Evolutionary conservation across 1,140 invertebrate species (phyloP).

Genomic region (Asobara japonica): DNA sequence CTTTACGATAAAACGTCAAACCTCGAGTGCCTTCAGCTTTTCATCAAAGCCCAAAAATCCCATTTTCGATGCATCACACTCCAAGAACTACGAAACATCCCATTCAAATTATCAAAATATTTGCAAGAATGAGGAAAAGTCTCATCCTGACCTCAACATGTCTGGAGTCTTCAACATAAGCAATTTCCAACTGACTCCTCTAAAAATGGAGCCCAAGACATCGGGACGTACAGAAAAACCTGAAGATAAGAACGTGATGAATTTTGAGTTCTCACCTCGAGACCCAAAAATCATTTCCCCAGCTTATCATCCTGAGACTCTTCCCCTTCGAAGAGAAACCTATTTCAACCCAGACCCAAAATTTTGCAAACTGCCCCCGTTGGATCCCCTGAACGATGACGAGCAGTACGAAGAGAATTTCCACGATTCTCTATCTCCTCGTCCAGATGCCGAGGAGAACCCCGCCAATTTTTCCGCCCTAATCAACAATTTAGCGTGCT

Average conservation of each 20-base stretch:
- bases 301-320: background rate
- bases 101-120: background rate
- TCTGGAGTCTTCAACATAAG: conserved; percentile 37
- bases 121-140: background rate
- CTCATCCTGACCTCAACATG: conserved; percentile 16
- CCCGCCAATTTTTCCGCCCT: conserved; percentile 51
- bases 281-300: conserved; percentile 18
- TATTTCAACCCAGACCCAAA: conserved; percentile 42
- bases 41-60: background rate
- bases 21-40: background rate
- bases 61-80: too few relatives aligned
- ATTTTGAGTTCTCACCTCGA: conserved; percentile 28
- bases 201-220: conserved; percentile 5
- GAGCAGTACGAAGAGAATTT: conserved; percentile 32
- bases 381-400: background rate
- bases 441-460: background rate
- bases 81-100: background rate
- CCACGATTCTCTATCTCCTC: conserved; percentile 45
- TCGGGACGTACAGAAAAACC: background rate
- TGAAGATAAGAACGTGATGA: background rate
- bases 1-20: conserved; percentile 14
- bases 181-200: conserved; percentile 38
- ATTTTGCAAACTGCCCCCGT: conserved; percentile 13
- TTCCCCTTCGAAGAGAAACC: conserved; percentile 45
- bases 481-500: conserved; percentile 50